These are phyloP conservation scores for Nothobranchius furzeri DNA, from an alignment of 2,113 vertebrate species.

Conservation along the genomic window DNA sequence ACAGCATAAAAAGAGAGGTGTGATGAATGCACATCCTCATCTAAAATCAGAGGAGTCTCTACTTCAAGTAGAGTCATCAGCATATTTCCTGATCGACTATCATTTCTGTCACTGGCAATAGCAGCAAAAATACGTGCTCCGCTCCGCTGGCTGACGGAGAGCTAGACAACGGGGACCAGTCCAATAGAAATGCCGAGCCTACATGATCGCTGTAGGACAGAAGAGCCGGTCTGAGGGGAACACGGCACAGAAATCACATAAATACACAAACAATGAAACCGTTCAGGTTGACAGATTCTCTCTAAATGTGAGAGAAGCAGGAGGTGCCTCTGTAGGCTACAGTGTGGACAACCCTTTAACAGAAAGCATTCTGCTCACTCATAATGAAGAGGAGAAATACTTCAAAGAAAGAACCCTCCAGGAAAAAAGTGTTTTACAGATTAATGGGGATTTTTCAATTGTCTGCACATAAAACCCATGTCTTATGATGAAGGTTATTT, in stretches of 20 bases:
- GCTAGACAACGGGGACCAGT: constrained; percentile 56
- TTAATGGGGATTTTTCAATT: constrained; percentile 65
- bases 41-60: constrained; percentile 54
- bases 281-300: constrained; percentile 31
- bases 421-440: constrained; percentile 68
- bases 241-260: constrained; percentile 49
- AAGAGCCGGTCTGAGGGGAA: constrained; percentile 17
- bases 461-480: constrained; percentile 66
- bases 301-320: constrained; percentile 47
- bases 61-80: constrained; percentile 71
- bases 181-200: constrained; percentile 59
- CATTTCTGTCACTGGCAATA: constrained; percentile 70
- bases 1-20: constrained; percentile 12
- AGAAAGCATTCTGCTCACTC: constrained; percentile 36
- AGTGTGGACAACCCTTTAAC: constrained; percentile 9
- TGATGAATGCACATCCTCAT: constrained; percentile 42
- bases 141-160: constrained; percentile 45
- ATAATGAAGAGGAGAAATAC: constrained; percentile 42
- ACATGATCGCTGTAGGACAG: constrained; percentile 57
- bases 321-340: background rate
- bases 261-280: constrained; percentile 45
- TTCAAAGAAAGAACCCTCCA: constrained; percentile 65
- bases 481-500: constrained; percentile 64
- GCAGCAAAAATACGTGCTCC: constrained; percentile 68
- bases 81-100: constrained; percentile 73